A percentile compares a stretch with the other conserved stretches of the same genome.
These are phyloP conservation scores for Thysanoteuthis rhombus DNA, from an alignment of 2,888 invertebrate genomes.

Conservation along the genomic window DNA sequence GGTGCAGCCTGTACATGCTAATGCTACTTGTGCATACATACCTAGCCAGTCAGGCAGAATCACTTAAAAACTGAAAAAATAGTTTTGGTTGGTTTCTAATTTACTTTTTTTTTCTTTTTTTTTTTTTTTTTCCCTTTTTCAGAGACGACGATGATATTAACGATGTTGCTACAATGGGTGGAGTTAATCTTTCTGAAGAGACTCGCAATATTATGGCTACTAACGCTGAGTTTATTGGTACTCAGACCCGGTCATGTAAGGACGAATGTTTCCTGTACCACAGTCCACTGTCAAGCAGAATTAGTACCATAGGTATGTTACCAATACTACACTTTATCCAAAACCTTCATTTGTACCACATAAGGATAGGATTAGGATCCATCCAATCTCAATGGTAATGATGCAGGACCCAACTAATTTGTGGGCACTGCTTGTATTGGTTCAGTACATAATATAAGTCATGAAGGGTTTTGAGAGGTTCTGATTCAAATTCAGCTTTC, in stretches of 20 bases:
- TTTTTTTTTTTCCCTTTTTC: slow-evolving; percentile 39
- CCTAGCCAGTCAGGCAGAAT: no score
- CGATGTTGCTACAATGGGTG: slow-evolving; percentile 98
- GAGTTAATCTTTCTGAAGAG: slow-evolving; percentile 96
- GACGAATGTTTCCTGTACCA: slow-evolving; percentile 87
- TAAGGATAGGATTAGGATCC: neutral
- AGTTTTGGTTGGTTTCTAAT: no score
- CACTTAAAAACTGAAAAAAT: no score
- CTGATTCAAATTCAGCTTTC: no score
- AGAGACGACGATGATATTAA: slow-evolving; percentile 95
- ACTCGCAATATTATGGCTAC: slow-evolving; percentile 90
- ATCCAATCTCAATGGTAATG: no score
- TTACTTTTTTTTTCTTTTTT: neutral
- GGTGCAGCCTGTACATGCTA: no score
- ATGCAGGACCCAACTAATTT: no score
- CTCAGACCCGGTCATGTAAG: slow-evolving; percentile 89
- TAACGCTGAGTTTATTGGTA: slow-evolving; percentile 84
- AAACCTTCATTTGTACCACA: neutral
- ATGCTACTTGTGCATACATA: no score
- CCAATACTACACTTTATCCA: neutral
- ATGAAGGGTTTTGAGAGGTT: no score
- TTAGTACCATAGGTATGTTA: slow-evolving; percentile 77
- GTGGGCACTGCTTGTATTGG: no score
- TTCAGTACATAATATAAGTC: no score
- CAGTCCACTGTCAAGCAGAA: slow-evolving; percentile 76